phyloP scores from a whole-genome alignment of 2,797 vertebrate species.

The Limnodromus scolopaceus region DNA sequence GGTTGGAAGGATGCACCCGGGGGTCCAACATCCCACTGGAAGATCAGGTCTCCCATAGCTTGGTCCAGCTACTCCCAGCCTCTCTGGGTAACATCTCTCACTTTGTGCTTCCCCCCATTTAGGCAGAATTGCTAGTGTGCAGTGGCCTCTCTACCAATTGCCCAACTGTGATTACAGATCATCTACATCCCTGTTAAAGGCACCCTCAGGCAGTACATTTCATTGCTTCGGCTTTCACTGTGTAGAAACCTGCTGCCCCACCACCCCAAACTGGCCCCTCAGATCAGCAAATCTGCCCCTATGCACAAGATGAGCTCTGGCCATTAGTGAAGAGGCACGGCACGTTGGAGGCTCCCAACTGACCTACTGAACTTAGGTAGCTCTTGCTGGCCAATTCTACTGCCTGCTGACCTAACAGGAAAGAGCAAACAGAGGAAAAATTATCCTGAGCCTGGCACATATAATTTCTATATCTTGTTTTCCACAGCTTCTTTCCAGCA shows the following conservation, averaged over 20 bases:
- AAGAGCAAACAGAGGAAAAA: not conserved
- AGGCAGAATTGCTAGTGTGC: not conserved
- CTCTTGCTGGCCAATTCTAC: not conserved
- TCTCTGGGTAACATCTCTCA: not conserved
- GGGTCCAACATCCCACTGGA: not conserved
- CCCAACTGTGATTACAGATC: too few relatives aligned
- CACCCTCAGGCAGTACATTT: not conserved
- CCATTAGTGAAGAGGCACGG: accelerated
- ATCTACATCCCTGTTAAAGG: not conserved
- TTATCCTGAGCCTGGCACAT: not conserved
- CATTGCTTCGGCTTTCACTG: not conserved
- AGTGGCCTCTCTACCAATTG: too few relatives aligned
- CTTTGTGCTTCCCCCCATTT: not conserved
- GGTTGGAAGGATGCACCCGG: not conserved
- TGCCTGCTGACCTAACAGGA: not conserved
- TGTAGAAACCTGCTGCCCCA: not conserved
- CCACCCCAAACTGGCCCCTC: not conserved
- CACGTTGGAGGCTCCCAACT: not conserved
- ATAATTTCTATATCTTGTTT: not conserved
- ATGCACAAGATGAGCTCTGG: not conserved
- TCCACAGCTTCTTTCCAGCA: not conserved
- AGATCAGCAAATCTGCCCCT: too few relatives aligned
- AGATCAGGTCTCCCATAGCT: not conserved
- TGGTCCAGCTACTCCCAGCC: not conserved
- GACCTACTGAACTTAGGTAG: not conserved